These are phyloP conservation scores for Oryzias curvinotus DNA, from an alignment of 2,113 vertebrate genomes.

Conservation along the genomic window DNA sequence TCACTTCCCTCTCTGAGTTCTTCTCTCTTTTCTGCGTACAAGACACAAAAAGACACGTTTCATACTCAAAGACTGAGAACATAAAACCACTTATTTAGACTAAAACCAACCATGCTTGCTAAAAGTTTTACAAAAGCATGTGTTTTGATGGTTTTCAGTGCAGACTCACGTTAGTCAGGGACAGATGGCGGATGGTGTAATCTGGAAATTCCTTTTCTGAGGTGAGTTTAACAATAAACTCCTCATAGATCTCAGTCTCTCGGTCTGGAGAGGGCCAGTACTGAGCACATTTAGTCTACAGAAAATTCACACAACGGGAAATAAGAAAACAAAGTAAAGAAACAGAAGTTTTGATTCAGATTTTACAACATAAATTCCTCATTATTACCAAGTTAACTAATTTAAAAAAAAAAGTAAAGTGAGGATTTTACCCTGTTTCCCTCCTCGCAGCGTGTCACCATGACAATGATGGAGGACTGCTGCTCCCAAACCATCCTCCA, in stretches of 20 bases:
- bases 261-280: constrained; percentile 88
- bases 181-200: constrained; percentile 88
- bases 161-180: constrained; percentile 83
- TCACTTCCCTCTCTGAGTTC: constrained; percentile 84
- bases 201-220: constrained; percentile 86
- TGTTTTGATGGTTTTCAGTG: background rate
- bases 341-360: background rate
- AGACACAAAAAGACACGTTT: background rate
- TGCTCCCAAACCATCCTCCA: constrained; percentile 99
- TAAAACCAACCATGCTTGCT: background rate
- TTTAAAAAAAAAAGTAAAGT: background rate
- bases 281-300: constrained; percentile 90
- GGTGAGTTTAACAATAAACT: constrained; percentile 84
- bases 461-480: constrained; percentile 93
- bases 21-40: constrained; percentile 84
- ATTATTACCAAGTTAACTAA: background rate
- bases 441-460: constrained; percentile 97
- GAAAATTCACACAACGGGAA: constrained; percentile 11
- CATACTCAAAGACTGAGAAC: background rate
- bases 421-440: constrained; percentile 83
- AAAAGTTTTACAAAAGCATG: background rate
- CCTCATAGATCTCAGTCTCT: constrained; percentile 80
- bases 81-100: background rate
- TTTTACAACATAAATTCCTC: background rate
- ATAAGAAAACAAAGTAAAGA: background rate